phyloP scores from a whole-genome alignment of 1,140 invertebrate genomes.

The Drosophila littoralis region DNA sequence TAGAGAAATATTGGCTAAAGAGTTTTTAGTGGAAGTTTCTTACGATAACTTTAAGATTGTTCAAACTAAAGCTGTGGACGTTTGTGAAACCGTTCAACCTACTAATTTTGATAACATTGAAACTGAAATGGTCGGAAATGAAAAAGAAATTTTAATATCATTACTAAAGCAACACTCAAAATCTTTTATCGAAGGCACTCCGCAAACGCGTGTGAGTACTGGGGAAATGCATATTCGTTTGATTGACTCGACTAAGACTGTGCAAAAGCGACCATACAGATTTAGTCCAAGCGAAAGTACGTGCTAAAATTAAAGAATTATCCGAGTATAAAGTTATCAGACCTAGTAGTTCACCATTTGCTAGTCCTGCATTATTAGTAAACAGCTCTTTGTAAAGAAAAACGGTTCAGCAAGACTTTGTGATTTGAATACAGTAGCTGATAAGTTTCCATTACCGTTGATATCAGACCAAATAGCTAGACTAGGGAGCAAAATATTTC shows the following conservation, averaged over 20 bases:
- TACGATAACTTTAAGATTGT: constrained; percentile 3
- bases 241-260: too few relatives aligned
- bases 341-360: constrained; percentile 24
- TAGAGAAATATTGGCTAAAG: constrained; percentile 12
- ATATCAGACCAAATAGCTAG: constrained; percentile 6
- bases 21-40: background rate
- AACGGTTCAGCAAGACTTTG: constrained; percentile 13
- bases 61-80: background rate
- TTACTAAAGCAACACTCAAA: constrained; percentile 10
- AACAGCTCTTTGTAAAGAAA: too few relatives aligned
- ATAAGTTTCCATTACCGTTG: constrained; percentile 18
- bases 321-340: constrained; percentile 19
- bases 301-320: constrained; percentile 22
- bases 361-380: constrained; percentile 9
- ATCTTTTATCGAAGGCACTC: constrained; percentile 19
- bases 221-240: too few relatives aligned
- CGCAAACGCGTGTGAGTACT: constrained; percentile 2
- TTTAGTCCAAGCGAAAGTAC: constrained; percentile 21
- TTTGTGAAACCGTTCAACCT: background rate
- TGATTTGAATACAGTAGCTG: constrained; percentile 21
- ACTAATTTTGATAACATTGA: constrained; percentile 12
- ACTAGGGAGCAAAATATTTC: constrained; percentile 14
- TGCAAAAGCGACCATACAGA: too few relatives aligned
- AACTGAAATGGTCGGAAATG: background rate
- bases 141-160: constrained; percentile 13